Evolutionary conservation across 2,888 invertebrate species (phyloP).

Genomic region (Schrankia costaestrigalis): DNA sequence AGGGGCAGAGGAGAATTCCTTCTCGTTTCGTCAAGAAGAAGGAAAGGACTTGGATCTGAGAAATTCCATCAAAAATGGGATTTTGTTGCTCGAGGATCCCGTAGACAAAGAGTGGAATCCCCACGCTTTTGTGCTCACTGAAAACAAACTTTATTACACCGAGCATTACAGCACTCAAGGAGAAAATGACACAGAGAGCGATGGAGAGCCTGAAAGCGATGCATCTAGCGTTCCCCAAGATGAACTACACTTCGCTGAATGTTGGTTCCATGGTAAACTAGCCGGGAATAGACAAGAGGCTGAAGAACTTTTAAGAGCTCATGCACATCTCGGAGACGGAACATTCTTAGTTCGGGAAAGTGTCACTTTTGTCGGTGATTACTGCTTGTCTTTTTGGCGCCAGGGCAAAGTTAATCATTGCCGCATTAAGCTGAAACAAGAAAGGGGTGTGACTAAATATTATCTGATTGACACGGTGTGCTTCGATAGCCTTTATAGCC

Average conservation of each 20-base stretch:
- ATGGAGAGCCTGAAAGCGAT: conserved; percentile 81
- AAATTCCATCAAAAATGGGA: conserved; percentile 93
- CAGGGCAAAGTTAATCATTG: conserved; percentile 95
- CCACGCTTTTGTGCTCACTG: conserved; percentile 95
- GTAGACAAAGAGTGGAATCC: conserved; percentile 95
- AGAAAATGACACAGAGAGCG: conserved; percentile 81
- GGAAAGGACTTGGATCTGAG: conserved; percentile 88
- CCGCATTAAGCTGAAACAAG: conserved; percentile 93
- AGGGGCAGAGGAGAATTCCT: conserved; percentile 88
- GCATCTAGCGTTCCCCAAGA: conserved; percentile 88
- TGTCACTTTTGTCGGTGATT: conserved; percentile 97
- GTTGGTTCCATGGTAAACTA: conserved; percentile 96
- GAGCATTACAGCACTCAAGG: conserved; percentile 81
- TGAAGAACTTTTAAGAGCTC: conserved; percentile 87
- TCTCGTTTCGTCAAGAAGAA: conserved; percentile 80
- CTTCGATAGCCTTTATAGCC: conserved; percentile 94
- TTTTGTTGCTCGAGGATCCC: conserved; percentile 93
- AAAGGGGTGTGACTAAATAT: conserved; percentile 93
- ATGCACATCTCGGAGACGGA: conserved; percentile 92
- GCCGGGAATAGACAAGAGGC: conserved; percentile 90
- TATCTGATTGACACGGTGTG: conserved; percentile 92
- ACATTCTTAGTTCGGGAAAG: conserved; percentile 96
- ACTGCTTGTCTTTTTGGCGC: conserved; percentile 96
- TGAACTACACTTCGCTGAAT: conserved; percentile 94
- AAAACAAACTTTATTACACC: conserved; percentile 93